Base-by-base conservation (phyloP, 2,797 vertebrate genomes). In the Setipinna tenuifilis region DNA sequence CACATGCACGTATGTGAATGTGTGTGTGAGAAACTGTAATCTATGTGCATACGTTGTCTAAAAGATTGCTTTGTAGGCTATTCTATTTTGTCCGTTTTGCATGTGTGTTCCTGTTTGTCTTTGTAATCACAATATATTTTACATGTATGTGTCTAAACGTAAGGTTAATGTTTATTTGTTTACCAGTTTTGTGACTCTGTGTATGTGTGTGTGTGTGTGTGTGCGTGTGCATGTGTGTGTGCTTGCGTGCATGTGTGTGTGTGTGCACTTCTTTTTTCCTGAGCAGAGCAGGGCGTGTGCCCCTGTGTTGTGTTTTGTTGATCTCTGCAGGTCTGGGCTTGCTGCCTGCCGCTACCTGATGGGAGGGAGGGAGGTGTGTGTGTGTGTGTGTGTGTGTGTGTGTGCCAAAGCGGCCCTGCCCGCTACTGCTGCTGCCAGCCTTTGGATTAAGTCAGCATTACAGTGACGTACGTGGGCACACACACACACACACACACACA, bases 291-390 rank as follows among this genome's bases (percentile, higher is more conserved):
- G 21, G 48, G 90, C 85, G 86, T 87, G 88, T 90, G 82, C 85
- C 0, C 57, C 68, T 83, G 61, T 84, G 7, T 59, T 85, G 68
- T 90, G 83, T 92, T 86, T 91, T 90, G 91, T 85, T 84, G 65
- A 85, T 91, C 93, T 91, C 93, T 50, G 87, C 89, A 68, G 87
- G n/a, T 88, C 87, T 88, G 90, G 92, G 91, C 88, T 85, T 80
- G 81, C 83, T 85, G 89, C 91, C 87, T 92, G 14, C 2, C 19
- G 90, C 90, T 87, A 90, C 92, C 93, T 91, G 93, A 93, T 93
- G 94, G 90, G n/a, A 89, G 46, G 84, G 83, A 11, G 83, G 84
- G 83, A 62, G 82, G 50, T 54, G 50, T 54, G 50, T 54, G 50
- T 54, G 50, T 54, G 50, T 54, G 50, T 54, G 50, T 54, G 50